Conservation (phyloP, 2,113 vertebrate genomes). For the Tragelaphus scriptus region DNA sequence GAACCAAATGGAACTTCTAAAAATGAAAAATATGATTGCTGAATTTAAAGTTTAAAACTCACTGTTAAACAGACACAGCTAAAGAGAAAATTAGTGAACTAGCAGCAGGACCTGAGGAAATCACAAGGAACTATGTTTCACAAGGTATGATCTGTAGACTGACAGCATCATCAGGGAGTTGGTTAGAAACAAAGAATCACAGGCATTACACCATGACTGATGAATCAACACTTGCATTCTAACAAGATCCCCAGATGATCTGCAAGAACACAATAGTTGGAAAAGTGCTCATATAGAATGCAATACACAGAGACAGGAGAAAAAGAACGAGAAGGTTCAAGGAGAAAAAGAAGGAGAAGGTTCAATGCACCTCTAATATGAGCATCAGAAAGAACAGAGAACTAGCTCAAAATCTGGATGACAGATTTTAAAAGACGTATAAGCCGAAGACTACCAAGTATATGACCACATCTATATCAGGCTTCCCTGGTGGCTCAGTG, state of each 20-base stretch:
- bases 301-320: not conserved
- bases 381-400: not conserved
- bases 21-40: not conserved
- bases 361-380: not conserved
- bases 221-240: not conserved
- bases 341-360: not conserved
- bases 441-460: not conserved
- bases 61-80: not conserved
- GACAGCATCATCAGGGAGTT: not conserved
- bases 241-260: not conserved
- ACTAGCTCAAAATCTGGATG: not conserved
- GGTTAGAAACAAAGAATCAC: not conserved
- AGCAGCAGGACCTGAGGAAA: not conserved
- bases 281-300: not conserved
- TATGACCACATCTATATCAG: not conserved
- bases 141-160: not conserved
- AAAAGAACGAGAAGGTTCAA: not conserved
- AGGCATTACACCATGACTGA: not conserved
- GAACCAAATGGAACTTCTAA: not conserved
- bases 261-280: not conserved
- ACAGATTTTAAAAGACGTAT: not conserved
- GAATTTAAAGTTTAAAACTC: conserved; percentile 4
- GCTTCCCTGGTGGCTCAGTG: not conserved
- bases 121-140: not conserved
- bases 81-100: not conserved